Evolutionary conservation across 1,140 invertebrate species (phyloP).

Genomic region (Gonioctena quinquepunctata): DNA sequence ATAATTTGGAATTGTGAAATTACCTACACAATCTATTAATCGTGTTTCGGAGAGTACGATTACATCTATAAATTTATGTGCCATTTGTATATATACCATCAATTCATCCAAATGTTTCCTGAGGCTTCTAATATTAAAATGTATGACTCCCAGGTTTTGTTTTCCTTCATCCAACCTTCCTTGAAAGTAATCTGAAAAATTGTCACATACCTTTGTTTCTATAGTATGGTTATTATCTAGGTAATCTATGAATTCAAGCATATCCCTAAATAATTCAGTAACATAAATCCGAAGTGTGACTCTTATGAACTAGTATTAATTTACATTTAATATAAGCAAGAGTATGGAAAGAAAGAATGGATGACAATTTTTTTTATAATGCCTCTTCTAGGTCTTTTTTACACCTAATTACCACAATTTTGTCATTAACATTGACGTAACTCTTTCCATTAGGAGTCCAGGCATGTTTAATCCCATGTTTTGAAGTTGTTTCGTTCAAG

Average conservation of each 20-base stretch:
- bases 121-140: not conserved
- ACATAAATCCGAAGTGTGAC: too few species aligned
- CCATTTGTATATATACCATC: not conserved
- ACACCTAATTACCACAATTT: not conserved
- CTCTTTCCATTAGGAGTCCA: too few species aligned
- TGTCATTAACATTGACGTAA: not conserved
- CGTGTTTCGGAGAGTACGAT: not conserved
- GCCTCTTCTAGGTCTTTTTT: not conserved
- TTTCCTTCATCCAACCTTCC: too few species aligned
- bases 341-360: too few species aligned
- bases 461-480: not conserved
- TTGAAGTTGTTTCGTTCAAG: not conserved
- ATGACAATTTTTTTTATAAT: too few species aligned
- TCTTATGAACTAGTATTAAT: too few species aligned
- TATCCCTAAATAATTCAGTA: not conserved
- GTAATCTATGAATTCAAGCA: not conserved
- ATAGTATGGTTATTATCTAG: not conserved
- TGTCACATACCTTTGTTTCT: not conserved
- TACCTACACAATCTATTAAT: not conserved
- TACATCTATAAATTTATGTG: not conserved
- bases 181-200: not conserved
- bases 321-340: too few species aligned
- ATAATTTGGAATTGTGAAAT: constrained; percentile 1
- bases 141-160: not conserved
- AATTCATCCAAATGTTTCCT: not conserved